Evolutionary conservation across 2,113 vertebrate genomes (phyloP), one percentile per base, ranked within the genome.

Genomic region (Felis chaus): DNA sequence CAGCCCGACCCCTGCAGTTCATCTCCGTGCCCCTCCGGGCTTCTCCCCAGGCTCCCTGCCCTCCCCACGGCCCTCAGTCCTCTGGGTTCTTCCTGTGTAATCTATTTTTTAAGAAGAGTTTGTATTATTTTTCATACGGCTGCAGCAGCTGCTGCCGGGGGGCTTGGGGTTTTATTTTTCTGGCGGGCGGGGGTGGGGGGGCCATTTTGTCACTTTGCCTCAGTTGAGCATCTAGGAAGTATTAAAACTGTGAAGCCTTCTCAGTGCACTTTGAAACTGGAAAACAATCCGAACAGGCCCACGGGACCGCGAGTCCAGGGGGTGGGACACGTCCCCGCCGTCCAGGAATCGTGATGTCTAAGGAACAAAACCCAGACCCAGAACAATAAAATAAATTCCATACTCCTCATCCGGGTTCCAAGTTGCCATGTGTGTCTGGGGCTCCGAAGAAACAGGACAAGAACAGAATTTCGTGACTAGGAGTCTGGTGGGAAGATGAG

Each of bases 51-150:
- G 96, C 76, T 33, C 45, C 50, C 55, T 69, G 96, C 95, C 97
- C 92, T 96, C 98, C 95, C 97, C 86, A 76, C 53, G 89, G 93
- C 97, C 76, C 55, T 86, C 97, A 96, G 97, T 98, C 98, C 98
- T 98, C 98, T 96, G 98, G 98, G 98, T 98, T 99, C 98, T 98
- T 98, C 98, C 98, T 99, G 98, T 99, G 98, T 99, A 98, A 98
- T 98, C 99, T 99, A 99, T 98, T 99, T 98, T 99, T 98, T 99
- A 98, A 99, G 96, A 98, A 99, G 98, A 99, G 98, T 99, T 99
- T 98, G 98, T 99, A 98, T 99, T 99, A 99, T 99, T 99, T 99
- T 99, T 99, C 99, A 99, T 98, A 98, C 71, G 7, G 97, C 96
- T 93, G 97, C 92, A 90, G 82, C 93, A 96, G 90, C 95, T 86